Evolutionary conservation across 2,888 invertebrate genomes (phyloP).

Genomic region (Panopea generosa): DNA sequence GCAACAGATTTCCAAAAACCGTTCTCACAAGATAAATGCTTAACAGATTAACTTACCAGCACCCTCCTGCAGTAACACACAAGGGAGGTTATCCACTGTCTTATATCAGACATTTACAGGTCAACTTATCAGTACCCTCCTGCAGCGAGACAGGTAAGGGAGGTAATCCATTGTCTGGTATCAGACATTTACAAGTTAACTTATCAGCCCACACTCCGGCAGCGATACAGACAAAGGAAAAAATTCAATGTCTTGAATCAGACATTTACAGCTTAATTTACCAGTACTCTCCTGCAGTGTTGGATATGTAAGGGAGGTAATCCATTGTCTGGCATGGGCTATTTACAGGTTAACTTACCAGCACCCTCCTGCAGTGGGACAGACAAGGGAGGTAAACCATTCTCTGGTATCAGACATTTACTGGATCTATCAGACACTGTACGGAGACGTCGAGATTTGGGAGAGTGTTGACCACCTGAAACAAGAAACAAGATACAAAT

Average conservation of each 20-base stretch:
- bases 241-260: too few species aligned
- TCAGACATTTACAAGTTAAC: conserved; percentile 74
- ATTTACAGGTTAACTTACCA: conserved; percentile 56
- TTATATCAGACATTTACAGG: conserved; percentile 77
- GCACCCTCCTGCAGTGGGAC: conserved; percentile 55
- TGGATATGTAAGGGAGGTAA: conserved; percentile 82
- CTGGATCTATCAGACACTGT: conserved; percentile 65
- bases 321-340: conserved; percentile 81
- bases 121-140: conserved; percentile 41
- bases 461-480: conserved; percentile 64
- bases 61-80: conserved; percentile 60
- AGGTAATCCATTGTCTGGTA: conserved; percentile 83
- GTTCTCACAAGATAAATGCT: too few species aligned
- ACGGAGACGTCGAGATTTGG: conserved; percentile 65
- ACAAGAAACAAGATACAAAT: conserved; percentile 8
- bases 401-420: conserved; percentile 80
- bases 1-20: too few species aligned
- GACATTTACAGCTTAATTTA: background rate
- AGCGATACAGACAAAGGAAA: too few species aligned
- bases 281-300: conserved; percentile 51
- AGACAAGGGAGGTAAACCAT: conserved; percentile 83
- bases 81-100: conserved; percentile 83
- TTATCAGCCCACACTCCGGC: too few species aligned
- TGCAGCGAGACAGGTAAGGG: conserved; percentile 76
- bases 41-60: too few species aligned